Evolutionary conservation across 2,113 vertebrate genomes (phyloP).

Genomic region (Anarrhichthys ocellatus): DNA sequence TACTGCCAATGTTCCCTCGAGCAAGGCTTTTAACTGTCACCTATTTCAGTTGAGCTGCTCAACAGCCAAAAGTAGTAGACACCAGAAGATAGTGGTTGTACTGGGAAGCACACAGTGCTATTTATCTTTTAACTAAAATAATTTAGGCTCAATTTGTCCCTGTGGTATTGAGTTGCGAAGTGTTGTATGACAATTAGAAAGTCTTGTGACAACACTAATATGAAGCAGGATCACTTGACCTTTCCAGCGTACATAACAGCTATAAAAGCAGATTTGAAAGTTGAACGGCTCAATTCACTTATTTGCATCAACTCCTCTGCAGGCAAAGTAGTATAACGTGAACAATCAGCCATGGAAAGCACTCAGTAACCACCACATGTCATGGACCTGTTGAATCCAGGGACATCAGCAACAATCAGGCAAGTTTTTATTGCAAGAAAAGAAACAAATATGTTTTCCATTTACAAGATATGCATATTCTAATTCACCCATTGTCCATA

Average conservation of each 20-base stretch:
- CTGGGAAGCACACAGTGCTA: not conserved
- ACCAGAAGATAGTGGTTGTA: not conserved
- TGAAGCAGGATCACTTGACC: not conserved
- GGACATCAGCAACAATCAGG: not conserved
- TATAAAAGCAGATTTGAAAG: not conserved
- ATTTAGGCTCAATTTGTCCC: not conserved
- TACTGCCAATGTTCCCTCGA: not conserved
- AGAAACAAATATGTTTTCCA: not conserved
- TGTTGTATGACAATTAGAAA: not conserved
- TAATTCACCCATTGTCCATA: not conserved
- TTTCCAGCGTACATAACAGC: not conserved
- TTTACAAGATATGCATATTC: not conserved
- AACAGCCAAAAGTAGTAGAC: not conserved
- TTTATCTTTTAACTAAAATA: too few relatives aligned
- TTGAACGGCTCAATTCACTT: not conserved
- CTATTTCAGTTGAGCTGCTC: not conserved
- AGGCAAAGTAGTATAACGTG: not conserved
- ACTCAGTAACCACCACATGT: not conserved
- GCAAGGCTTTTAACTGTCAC: not conserved
- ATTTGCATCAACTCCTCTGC: conserved; percentile 9
- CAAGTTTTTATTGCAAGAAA: not conserved
- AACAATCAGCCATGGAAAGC: not conserved
- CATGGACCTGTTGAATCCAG: not conserved
- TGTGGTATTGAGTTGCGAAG: not conserved
- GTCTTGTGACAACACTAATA: not conserved